Evolutionary conservation across 2,113 vertebrate species (phyloP).

Genomic region (Henicopernis longicauda): DNA sequence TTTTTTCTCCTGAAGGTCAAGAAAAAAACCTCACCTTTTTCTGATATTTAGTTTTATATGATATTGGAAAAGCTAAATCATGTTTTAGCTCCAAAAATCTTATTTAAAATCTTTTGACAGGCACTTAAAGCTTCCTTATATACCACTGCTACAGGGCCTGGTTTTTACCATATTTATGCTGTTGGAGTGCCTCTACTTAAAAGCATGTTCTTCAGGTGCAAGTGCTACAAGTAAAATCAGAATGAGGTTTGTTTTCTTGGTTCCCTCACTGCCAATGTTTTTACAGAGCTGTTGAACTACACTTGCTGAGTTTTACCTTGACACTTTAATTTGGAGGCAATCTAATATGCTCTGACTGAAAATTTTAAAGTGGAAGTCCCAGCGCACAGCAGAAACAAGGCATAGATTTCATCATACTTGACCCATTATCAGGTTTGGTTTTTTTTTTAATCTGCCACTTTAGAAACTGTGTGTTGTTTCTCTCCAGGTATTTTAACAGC

Average conservation of each 20-base stretch:
- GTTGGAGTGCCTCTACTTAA: neutral
- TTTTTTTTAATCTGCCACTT: neutral
- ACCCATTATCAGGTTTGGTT: neutral
- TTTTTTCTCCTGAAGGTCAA: neutral
- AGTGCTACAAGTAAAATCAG: neutral
- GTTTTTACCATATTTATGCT: neutral
- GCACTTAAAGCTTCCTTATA: neutral
- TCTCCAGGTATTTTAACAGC: conserved; percentile 40
- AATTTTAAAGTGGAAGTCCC: neutral
- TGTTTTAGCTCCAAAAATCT: neutral
- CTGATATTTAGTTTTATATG: neutral
- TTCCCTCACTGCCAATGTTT: neutral
- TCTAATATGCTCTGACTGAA: neutral
- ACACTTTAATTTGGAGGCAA: conserved; percentile 22
- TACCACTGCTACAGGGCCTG: rapidly evolving
- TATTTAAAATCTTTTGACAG: neutral
- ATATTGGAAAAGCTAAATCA: neutral
- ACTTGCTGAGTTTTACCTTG: neutral
- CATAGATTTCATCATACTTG: neutral
- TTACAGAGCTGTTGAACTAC: neutral
- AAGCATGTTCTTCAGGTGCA: neutral
- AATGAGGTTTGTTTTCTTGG: neutral
- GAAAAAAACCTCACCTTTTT: neutral
- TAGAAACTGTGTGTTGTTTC: neutral
- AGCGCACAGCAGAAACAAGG: neutral